Evolutionary conservation across 2,888 invertebrate genomes (phyloP), one percentile per base, ranked within the genome.

Genomic region (Teleogryllus oceanicus): DNA sequence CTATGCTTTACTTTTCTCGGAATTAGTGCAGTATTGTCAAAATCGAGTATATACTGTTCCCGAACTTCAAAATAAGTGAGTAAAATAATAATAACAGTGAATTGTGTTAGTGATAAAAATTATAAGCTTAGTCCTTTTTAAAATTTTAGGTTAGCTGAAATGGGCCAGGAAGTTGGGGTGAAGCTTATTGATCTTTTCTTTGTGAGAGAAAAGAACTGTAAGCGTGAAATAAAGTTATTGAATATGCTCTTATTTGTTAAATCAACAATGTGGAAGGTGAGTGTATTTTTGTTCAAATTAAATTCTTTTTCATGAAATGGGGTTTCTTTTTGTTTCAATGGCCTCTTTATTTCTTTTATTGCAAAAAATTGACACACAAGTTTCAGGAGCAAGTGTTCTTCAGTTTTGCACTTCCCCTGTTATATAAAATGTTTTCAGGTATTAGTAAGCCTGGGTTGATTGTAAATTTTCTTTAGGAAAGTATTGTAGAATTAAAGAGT

Each of bases 11-110:
- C 89, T 99, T 80, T 99, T 99, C 88, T 98, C 98, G 24, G 99
- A 99, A 90, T 93, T 99, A 82, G 97, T 99, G 2, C 97, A 98
- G 87, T 99, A 99, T 88, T 97, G 97, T 85, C 98, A 99, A 89
- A 97, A 95, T 89, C 93, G 96, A 84, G 97, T 97, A 12, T 95
- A 95, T 86, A 97, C 96, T 16, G 95, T 98, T 51, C 94, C 95
- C n/a, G 98, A 98, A 87, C 89, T 99, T 76, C 98, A 99, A 87
- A 95, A 91, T 84, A 97, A 94, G 98, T 97, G 89, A 88, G 89
- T 80, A 13, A 62, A 62, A 18, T 62, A 62, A 62, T 62, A 12
- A 12, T 62, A 5, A 62, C 5, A 5, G 62, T 62, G 16, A 18
- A 37, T 37, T 37, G 5, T 37, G 37, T 37, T 1, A 37, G 8